Evolutionary conservation across 2,888 invertebrate species (phyloP), one percentile per base, ranked within the genome.

Genomic region (Sarcophaga caerulescens): DNA sequence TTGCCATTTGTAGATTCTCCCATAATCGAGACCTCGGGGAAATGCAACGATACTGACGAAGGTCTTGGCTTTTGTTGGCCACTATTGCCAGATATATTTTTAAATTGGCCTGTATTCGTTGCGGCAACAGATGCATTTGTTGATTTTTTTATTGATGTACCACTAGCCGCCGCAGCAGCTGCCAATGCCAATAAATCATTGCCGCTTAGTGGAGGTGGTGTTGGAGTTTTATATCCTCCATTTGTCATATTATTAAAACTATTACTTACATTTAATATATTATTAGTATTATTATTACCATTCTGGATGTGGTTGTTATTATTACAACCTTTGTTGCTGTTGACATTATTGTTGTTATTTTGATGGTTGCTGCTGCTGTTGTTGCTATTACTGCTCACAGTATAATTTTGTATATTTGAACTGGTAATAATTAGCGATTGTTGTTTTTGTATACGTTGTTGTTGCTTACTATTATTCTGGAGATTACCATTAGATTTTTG

Each of bases 161-260:
- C 52, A 52, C 17, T 88, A 80, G 89, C 89, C 6, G 90, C 89
- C 71, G 90, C 90, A 78, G 90, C 90, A 78, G 89, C 89, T 65
- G 90, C 84, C 88, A 91, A 88, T 78, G 90, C 89, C 82, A 91
- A 89, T 70, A 91, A 87, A 77, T 91, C 90, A 82, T 89, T 85
- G 73, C 91, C 89, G 69, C 89, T 80, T 59, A 87, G 57, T 85
- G 88, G 89, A 87, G 69, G 78, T 79, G 88, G 71, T 75, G 87
- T 85, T 78, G 87, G 82, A 78, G 79, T 78, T 70, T 75, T 85
- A 78, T 78, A 84, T 68, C 52, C 85, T 80, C 79, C 79, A 21
- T n/a, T 77, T 77, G 77, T 74, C 71, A 60, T 85, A 78, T 82
- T 85, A 75, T 73, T 87, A 62, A 60, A 73, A 75, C 45, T 71